phyloP scores from a whole-genome alignment of 2,797 vertebrate genomes.

The Eleutherodactylus coqui region DNA sequence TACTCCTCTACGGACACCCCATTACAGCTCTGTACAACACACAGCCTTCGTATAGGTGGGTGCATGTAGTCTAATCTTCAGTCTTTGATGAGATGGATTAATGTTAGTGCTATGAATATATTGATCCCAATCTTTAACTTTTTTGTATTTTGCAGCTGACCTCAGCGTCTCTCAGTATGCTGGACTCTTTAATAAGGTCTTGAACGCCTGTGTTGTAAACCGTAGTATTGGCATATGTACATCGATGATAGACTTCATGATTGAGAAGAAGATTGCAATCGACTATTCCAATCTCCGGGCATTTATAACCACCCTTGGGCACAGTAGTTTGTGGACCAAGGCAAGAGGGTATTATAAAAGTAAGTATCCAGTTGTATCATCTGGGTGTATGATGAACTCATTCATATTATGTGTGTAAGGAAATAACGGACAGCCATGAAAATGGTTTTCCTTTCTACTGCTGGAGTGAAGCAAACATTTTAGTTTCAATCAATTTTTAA shows the following conservation, averaged over 20 bases:
- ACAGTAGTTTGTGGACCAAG: conserved; percentile 86
- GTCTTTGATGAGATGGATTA: neutral
- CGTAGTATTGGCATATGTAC: conserved; percentile 83
- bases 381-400: neutral
- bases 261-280: conserved; percentile 80
- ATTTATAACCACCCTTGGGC: conserved; percentile 88
- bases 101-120: neutral
- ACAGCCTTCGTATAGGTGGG: too few relatives aligned
- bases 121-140: neutral
- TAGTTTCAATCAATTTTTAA: too few relatives aligned
- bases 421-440: neutral
- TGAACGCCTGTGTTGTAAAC: conserved; percentile 82
- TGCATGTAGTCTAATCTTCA: neutral
- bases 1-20: too few relatives aligned
- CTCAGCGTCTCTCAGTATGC: conserved; percentile 77
- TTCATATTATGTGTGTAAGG: neutral
- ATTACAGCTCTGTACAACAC: too few relatives aligned
- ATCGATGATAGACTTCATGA: conserved; percentile 87
- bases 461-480: too few relatives aligned
- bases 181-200: conserved; percentile 83
- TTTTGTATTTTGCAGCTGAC: conserved; percentile 78
- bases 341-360: conserved; percentile 88
- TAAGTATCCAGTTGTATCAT: conserved; percentile 74
- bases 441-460: too few relatives aligned
- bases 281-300: conserved; percentile 79